Base-by-base conservation (phyloP, 1,140 invertebrate genomes). In the Macrobrachium rosenbergii region DNA sequence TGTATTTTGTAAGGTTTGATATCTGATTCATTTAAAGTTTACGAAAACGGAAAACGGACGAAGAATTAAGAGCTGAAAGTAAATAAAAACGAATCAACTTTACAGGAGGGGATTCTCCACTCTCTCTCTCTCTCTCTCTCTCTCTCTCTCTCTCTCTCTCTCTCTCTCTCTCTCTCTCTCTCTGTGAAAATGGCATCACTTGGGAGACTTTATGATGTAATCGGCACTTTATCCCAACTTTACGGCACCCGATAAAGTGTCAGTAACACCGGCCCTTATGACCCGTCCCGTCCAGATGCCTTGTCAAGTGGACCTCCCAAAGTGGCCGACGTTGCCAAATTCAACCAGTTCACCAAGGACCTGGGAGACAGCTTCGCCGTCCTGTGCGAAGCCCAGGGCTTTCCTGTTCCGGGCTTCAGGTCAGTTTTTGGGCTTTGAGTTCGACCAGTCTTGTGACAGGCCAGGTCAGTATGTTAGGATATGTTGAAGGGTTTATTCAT, bases 291-390 rank as follows among this genome's bases (percentile, higher is more conserved):
- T 19, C 23, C 83, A 89, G 88, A 89, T 73, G 83, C 88, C 23
- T 69, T 87, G 28, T 87, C 88, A 62, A 89, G 88, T 67, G 82
- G 83, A 37, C 77, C 88, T 62, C 88, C 88, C 58, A 85, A 87
- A 28, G 83, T 89, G 37, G 80, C 82, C 10, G 83, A 75, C 23
- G 76, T 62, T 14, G 69, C 88, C 28, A 59, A 80, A 76, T 23
- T 78, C 78, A 72, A 89, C 52, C 23, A 64, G 62, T 72, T 52
- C 67, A 52, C 52, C 62, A 12, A 72, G 60, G 28, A 12, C 43
- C 63, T n/a, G 11, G 88, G 79, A 17, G 37, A 78, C 11, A 60
- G 64, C 60, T 81, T 85, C 16, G 79, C 78, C 28, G 67, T 86
- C 12, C 63, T 83, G 28, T 87, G 83, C 45, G 59, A 63, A 37